Base-by-base conservation (phyloP, 2,113 vertebrate species). In the Planiliza haematocheilus region DNA sequence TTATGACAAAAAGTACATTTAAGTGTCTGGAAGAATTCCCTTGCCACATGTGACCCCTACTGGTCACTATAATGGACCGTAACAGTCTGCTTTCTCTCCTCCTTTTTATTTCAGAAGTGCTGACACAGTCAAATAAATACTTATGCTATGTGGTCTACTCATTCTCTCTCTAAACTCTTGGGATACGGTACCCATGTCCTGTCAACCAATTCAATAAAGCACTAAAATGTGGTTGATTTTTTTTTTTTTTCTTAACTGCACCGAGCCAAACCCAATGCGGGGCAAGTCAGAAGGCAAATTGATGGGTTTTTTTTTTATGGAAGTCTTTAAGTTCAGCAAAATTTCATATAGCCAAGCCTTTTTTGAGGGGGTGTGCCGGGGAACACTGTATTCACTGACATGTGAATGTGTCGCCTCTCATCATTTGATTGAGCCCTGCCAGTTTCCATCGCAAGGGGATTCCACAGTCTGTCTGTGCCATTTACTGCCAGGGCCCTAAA, bases 381-480 rank as follows among this genome's bases (percentile, higher is more conserved):
- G 79, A 67, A 88, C 76, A 86, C 82, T 83, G 84, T 85, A 88
- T 66, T 84, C 67, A 77, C 67, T 79, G 45, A 71, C 60, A 88
- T 85, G 74, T 69, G 38, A 90, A 84, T 88, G 74, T 84, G 73
- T 83, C 42, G 74, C 69, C 77, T 87, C 67, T 74, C 85, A 79
- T 87, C 70, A 74, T 89, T 57, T 85, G 86, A 88, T 91, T 89
- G 85, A 80, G 74, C 79, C 83, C 82, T 89, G 78, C 88, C 86
- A 78, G 82, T 85, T 76, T 84, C 59, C 34, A 77, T 81, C 49
- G 39, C 64, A 24, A 60, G 49, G 79, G 79, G 82, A 81, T 79
- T 79, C 78, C 70, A 84, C 72, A 70, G 69, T 73, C 61, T 74
- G 70, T 48, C 84, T 60, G 77, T 41, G 52, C 79, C 83, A 84